Evolutionary conservation across 2,888 invertebrate genomes (phyloP).

Genomic region (Linnaemya tessellans): DNA sequence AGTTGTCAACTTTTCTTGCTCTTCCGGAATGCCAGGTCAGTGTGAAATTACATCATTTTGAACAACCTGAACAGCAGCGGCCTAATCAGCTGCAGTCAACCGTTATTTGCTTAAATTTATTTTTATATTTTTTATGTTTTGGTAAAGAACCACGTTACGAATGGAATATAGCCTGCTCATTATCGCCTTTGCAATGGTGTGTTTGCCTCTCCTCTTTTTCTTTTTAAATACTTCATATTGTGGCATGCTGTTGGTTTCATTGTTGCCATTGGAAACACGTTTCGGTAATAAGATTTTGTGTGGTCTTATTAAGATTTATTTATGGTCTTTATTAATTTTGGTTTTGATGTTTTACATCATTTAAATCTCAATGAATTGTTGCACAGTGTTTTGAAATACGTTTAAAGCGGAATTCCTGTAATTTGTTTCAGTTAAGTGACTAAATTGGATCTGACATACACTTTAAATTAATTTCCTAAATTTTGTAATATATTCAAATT

Average conservation of each 20-base stretch:
- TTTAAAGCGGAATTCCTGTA: not conserved
- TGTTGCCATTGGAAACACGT: slow-evolving; percentile 21
- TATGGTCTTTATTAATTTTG: slow-evolving; percentile 16
- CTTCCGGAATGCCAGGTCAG: slow-evolving; percentile 11
- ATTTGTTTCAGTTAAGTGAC: too few relatives aligned
- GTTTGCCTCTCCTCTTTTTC: slow-evolving; percentile 38
- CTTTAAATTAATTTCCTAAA: too few relatives aligned
- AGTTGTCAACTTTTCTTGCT: slow-evolving; percentile 50
- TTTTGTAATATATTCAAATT: too few relatives aligned
- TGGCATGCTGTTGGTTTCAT: slow-evolving; percentile 27
- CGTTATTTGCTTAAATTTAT: slow-evolving; percentile 23
- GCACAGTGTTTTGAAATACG: slow-evolving; percentile 8
- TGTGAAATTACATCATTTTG: slow-evolving; percentile 50
- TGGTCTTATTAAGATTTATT: slow-evolving; percentile 51
- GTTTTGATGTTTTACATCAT: slow-evolving; percentile 36
- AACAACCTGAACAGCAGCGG: slow-evolving; percentile 47
- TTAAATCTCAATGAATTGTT: slow-evolving; percentile 23
- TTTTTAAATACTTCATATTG: not conserved
- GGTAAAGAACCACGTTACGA: not conserved
- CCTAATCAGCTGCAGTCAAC: slow-evolving; percentile 43
- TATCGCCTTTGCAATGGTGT: slow-evolving; percentile 23
- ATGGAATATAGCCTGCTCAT: slow-evolving; percentile 44
- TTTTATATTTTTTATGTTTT: not conserved
- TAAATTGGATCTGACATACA: too few relatives aligned
- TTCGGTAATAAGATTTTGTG: slow-evolving; percentile 5